Evolutionary conservation across 2,888 invertebrate genomes (phyloP).

Genomic region (Dione vanillae): DNA sequence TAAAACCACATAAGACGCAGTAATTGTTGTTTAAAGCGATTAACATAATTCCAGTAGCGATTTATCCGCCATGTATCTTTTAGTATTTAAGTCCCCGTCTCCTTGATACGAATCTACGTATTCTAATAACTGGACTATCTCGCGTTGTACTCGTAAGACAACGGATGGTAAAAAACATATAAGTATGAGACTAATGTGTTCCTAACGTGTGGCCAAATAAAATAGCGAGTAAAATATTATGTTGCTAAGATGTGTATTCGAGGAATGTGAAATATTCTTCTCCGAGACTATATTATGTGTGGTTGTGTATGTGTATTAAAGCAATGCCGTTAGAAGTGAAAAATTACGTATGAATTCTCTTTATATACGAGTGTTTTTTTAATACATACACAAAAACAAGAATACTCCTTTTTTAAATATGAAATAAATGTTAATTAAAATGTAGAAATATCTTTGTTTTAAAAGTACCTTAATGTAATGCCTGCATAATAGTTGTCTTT

Average conservation of each 20-base stretch:
- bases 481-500: too few relatives aligned
- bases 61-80: slow-evolving; percentile 21
- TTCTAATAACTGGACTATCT: slow-evolving; percentile 25
- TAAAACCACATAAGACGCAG: not conserved
- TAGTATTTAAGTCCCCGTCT: slow-evolving; percentile 16
- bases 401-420: too few relatives aligned
- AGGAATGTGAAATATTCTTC: not conserved
- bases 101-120: slow-evolving; percentile 18
- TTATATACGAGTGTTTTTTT: too few relatives aligned
- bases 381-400: too few relatives aligned
- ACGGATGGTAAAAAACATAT: not conserved
- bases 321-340: too few relatives aligned
- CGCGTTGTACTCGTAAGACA: not conserved
- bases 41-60: slow-evolving; percentile 22
- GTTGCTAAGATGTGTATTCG: not conserved
- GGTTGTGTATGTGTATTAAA: too few relatives aligned
- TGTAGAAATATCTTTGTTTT: too few relatives aligned
- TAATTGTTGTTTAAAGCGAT: slow-evolving; percentile 16
- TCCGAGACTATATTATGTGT: too few relatives aligned
- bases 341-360: too few relatives aligned
- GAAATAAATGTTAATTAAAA: too few relatives aligned
- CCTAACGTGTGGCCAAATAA: not conserved
- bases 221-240: not conserved
- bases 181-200: slow-evolving; percentile 19
- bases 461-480: too few relatives aligned